Base-by-base conservation (phyloP, 2,113 vertebrate genomes). In the Nettapus auritus region DNA sequence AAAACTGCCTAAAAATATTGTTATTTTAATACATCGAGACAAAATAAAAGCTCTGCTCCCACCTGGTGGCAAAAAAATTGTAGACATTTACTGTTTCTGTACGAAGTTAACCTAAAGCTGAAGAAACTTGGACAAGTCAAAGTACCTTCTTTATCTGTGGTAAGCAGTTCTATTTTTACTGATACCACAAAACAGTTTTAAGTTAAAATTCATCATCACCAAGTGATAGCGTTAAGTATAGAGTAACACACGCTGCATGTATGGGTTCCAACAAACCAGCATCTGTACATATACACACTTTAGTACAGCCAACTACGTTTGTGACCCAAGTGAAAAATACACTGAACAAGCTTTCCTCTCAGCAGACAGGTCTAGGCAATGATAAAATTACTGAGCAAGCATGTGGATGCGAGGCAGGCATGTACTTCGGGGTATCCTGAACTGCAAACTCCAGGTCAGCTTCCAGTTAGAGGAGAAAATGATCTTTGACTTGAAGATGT, bases 11-110 rank as follows among this genome's bases (percentile, higher is more conserved):
- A 21, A 46, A 84, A 88, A 34, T n/a, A 79, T 1, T 52, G 55
- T 28, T 74, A 53, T 83, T 88, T 83, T 40, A 53, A 75, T 62
- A 53, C 11, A 66, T 0, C 64, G 75, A 86, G 79, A 74, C 7
- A 64, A 74, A 92, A 42, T 9, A 44, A 33, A 77, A 52, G 25
- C 89, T 90, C 85, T 92, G 91, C 88, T 90, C 74, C 94, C 80
- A 73, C 77, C 46, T 78, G 56, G 60, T 78, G 56, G 84, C n/a
- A 77, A 78, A 84, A 84, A 83, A 87, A 33, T 8, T 89, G 40
- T 25, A 48, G 46, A 48, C 20, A 18, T 48, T 48, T 22, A 48
- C 20, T 48, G 20, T 48, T 48, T 48, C 9, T 89, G 40, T 23
- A 55, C 6, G 17, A 93, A 82, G 69, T 73, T 74, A 82, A 53